These are phyloP conservation scores for Atrichornis clamosus DNA, from an alignment of 2,113 vertebrate species.

Conservation along the genomic window DNA sequence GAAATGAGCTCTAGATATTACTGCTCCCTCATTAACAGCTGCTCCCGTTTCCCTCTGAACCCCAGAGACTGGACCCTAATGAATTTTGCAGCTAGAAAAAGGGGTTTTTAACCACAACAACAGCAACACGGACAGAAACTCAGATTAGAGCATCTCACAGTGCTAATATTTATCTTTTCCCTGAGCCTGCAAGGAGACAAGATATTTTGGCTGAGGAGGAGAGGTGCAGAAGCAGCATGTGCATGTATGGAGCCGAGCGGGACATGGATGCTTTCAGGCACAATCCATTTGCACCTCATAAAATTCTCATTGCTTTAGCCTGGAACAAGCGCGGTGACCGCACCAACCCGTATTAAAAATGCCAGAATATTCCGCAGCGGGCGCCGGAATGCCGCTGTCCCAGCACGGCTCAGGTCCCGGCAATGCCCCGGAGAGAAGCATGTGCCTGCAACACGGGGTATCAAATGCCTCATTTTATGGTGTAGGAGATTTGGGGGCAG, in stretches of 20 bases:
- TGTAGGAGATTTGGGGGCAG: background rate
- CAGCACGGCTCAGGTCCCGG: rapidly evolving
- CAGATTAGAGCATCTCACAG: background rate
- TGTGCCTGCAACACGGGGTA: background rate
- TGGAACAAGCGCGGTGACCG: slow-evolving; percentile 6
- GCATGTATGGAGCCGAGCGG: rapidly evolving
- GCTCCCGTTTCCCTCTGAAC: slow-evolving; percentile 30
- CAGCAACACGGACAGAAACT: background rate
- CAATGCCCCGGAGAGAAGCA: background rate
- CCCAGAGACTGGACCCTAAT: slow-evolving; percentile 28
- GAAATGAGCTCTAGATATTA: slow-evolving; percentile 22
- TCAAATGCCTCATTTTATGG: background rate
- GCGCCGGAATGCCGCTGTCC: rapidly evolving
- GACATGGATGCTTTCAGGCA: background rate
- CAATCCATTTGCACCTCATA: slow-evolving; percentile 53
- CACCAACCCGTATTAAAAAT: background rate
- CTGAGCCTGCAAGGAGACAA: background rate
- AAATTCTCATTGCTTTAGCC: slow-evolving; percentile 44
- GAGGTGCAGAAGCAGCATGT: background rate
- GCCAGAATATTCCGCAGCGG: background rate
- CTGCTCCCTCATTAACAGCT: slow-evolving; percentile 40
- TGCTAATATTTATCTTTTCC: background rate
- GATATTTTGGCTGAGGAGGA: background rate
- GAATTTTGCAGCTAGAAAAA: slow-evolving; percentile 5
- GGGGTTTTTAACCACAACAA: slow-evolving; percentile 2